Conservation (phyloP, 2,888 invertebrate genomes). For the Choristoneura rosaceana region DNA sequence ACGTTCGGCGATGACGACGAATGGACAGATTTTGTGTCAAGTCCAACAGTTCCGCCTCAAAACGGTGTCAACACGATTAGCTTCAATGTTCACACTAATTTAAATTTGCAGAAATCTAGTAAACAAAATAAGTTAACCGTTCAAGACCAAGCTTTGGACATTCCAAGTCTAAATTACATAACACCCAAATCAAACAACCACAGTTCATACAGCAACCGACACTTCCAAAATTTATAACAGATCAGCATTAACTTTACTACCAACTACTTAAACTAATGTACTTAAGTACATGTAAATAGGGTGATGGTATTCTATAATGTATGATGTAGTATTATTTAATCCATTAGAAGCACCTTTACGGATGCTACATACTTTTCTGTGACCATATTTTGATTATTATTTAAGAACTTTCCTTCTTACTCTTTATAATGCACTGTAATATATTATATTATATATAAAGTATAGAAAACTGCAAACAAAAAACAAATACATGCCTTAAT, state of each 20-base stretch:
- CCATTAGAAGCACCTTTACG: neutral
- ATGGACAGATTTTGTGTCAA: constrained; percentile 82
- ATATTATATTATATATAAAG: neutral
- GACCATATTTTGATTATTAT: neutral
- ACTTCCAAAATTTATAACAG: constrained; percentile 84
- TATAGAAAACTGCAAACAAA: neutral
- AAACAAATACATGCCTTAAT: too few relatives aligned
- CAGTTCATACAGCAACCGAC: constrained; percentile 72
- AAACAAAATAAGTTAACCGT: constrained; percentile 59
- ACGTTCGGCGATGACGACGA: constrained; percentile 75
- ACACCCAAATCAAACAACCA: constrained; percentile 74
- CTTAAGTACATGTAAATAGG: constrained; percentile 73
- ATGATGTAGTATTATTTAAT: constrained; percentile 19
- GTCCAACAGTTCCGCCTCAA: constrained; percentile 72
- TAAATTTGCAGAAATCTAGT: constrained; percentile 67
- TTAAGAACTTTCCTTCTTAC: constrained; percentile 1
- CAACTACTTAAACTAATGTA: constrained; percentile 61
- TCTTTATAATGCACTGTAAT: neutral
- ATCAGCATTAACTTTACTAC: constrained; percentile 46
- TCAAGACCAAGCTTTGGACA: constrained; percentile 68
- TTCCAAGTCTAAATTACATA: constrained; percentile 78
- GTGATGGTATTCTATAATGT: constrained; percentile 61
- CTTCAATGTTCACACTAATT: constrained; percentile 77
- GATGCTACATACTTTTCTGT: constrained; percentile 5
- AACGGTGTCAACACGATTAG: constrained; percentile 81